Base-by-base conservation (phyloP, 1,140 invertebrate species). In the Laodelphax striatellus region DNA sequence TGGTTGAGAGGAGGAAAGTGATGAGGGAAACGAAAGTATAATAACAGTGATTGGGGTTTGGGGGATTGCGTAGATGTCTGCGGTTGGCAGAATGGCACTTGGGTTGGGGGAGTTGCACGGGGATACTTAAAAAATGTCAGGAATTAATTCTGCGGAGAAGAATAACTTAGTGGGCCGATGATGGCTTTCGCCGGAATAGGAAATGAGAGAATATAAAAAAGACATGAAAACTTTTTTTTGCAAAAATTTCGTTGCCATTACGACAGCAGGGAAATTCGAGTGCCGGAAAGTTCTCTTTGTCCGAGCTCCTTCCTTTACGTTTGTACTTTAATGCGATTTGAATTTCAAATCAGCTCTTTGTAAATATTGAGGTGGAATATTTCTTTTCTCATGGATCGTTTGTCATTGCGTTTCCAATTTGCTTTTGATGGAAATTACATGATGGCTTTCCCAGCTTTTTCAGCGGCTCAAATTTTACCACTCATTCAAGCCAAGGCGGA, bases 211-310 rank as follows among this genome's bases (percentile, higher is more conserved):
- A 55, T 31, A 54, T 31, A 24, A 16, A 16, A 55, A 55, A 55
- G 54, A 55, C 54, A 55, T 55, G 54, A 55, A 55, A 55, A 55
- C 54, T 55, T 55, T 55, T 55, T 55, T 55, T 38, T 10, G 17
- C 6, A 55, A 55, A 19, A 53, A 53, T 53, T 21, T n/a, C 52
- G 22, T 22, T 53, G 31, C 38, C 46, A 19, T 50, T 50, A 50
- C 21, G 16, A 38, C 31, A 34, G 31, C 14, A 38, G 54, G 38
- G 38, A 55, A 55, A 38, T 55, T 14, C 14, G 54, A 55, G 54
- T 34, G 54, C 28, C 38, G 31, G 14, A 16, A 16, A 31, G 28
- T 55, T 55, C 17, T 14, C 31, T 55, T 22, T 54, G 22, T 34
- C 54, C n/a, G 54, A 28, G 22, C 54, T 14, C 54, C 22, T 55